These are phyloP conservation scores for Vesta saturnalis DNA, from an alignment of 2,888 invertebrate species.

Conservation along the genomic window DNA sequence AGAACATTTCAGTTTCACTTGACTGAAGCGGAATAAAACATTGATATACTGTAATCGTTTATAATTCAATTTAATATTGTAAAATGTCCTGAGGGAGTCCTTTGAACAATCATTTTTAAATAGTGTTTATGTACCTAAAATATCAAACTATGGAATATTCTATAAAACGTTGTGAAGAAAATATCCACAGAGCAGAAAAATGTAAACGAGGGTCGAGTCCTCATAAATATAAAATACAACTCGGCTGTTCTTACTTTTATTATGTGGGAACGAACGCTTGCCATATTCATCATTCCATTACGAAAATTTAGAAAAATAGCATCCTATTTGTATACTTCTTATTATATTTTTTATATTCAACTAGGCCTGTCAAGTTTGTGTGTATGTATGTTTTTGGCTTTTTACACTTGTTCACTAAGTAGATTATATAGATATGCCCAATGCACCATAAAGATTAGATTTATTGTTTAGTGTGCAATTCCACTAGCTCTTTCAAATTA, in stretches of 20 bases:
- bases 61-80: conserved; percentile 28
- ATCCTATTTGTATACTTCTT: conserved; percentile 38
- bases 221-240: conserved; percentile 42
- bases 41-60: conserved; percentile 31
- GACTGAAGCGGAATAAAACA: conserved; percentile 39
- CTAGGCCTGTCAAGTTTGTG: too few relatives aligned
- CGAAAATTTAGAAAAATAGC: conserved; percentile 39
- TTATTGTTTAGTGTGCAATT: too few relatives aligned
- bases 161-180: conserved; percentile 35
- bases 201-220: conserved; percentile 40
- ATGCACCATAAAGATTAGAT: too few relatives aligned
- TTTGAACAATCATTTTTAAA: conserved; percentile 10
- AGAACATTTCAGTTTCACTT: conserved; percentile 36
- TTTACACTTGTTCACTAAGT: too few relatives aligned
- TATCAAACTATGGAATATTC: conserved; percentile 30
- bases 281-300: conserved; percentile 41
- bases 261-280: conserved; percentile 40
- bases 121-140: conserved; percentile 31
- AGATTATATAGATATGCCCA: too few relatives aligned
- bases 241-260: conserved; percentile 41
- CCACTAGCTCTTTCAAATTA: too few relatives aligned
- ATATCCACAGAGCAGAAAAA: conserved; percentile 40
- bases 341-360: conserved; percentile 31
- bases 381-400: too few relatives aligned
- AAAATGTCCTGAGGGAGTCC: background rate